Evolutionary conservation across 2,888 invertebrate species (phyloP), one percentile per base, ranked within the genome.

Genomic region (Epistrophe grossulariae): DNA sequence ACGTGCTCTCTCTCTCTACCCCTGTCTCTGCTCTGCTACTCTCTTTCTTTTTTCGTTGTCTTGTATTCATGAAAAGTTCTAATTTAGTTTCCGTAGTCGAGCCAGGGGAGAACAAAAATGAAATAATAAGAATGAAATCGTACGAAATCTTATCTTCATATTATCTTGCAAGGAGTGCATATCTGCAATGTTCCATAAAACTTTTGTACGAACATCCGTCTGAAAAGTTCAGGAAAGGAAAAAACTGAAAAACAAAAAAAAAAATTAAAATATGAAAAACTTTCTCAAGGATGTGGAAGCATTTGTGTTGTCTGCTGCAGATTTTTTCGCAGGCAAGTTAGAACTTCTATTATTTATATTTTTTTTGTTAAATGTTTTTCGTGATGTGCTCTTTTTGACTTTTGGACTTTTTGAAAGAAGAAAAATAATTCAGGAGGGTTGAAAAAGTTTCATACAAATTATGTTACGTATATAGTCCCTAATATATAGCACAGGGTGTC

Each of bases 241-340:
- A 59, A 24, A 81, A 43, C 31, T 24, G 40, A 40, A 71, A 64
- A 78, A 79, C 71, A 74, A 70, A 84, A 70, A 73, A 71, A 85
- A 85, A 85, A 78, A 78, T 81, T 82, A 71, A 85, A 74, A 82
- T 85, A 82, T 82, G 78, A 81, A 79, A 81, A 82, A 82, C 50
- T 85, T 85, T 77, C 13, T 50, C 43, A 66, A 40, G 62, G 70
- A 79, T 82, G 55, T 85, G 78, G 15, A 40, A 73, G 68, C 59
- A 68, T 82, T 82, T 79, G 64, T 82, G 78, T 82, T 85, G 85
- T 85, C 82, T 85, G 64, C 66, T 82, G 82, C 82, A 85, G 85
- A 78, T 78, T 85, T 85, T 50, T 52, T 38, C 38, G 52, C 31
- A 43, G 19, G 50, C 45, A 76, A 40, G 48, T 50, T 68, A 24